Base-by-base conservation (phyloP, 2,888 invertebrate species). In the Xestia xanthographa region DNA sequence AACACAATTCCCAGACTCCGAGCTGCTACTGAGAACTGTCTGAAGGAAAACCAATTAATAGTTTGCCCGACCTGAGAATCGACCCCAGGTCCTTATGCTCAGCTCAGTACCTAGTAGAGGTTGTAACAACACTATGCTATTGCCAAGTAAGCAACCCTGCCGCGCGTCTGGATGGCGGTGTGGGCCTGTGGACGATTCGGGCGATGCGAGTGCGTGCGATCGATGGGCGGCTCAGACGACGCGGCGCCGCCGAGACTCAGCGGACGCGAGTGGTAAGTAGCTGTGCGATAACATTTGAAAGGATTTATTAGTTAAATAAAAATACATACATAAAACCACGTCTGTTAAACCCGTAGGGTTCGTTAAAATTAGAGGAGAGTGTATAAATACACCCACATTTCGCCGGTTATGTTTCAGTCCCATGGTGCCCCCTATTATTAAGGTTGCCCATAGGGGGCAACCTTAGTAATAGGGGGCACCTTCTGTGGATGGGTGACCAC, bases 141-240 rank as follows among this genome's bases (percentile, higher is more conserved):
- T 66, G 68, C 45, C 29, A 34, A 67, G 63, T 45, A 62, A 72
- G 20, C 80, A 88, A 26, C 87, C 87, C 88, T 88, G 48, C 4
- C 17, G 58, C 53, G 72, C 74, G 80, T 83, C 74, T 80, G 72
- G 85, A 78, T 72, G 66, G 67, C 71, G 79, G 48, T 82, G 78
- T 50, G 38, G 45, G 60, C 76, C 63, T 82, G 76, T 43, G 41
- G 78, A 58, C 80, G 79, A 87, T 84, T 86, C 87, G 74, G 87
- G 84, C 89, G 86, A 77, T 87, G 87, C 89, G 90, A 90, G 90
- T 93, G 93, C 93, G 94, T 94, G 88, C 94, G 95, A 95, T 95
- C 95, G 94, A 95, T 95, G 94, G 84, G 82, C 86, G 85, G 80
- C 88, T 88, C 89, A 95, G 95, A 95, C 95, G 89, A 79, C 79